Conservation (phyloP, 1,140 invertebrate species). For the Subanguina moxae region DNA sequence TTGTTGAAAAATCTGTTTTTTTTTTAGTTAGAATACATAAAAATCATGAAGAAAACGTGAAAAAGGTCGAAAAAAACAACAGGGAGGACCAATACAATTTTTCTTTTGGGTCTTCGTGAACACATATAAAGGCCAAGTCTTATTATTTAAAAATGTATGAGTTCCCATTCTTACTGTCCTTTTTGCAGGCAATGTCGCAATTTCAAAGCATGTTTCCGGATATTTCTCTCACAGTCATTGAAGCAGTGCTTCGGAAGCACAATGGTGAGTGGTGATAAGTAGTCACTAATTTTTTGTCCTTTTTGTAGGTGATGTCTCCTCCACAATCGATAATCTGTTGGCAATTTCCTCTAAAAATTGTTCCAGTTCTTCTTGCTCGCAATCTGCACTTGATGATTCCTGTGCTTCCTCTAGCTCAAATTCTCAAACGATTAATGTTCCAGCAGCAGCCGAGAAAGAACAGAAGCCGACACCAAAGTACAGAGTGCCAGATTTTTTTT, state of each 20-base stretch:
- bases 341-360: not conserved
- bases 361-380: not conserved
- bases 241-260: constrained; percentile 32
- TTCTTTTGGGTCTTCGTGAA: no score
- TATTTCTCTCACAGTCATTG: constrained; percentile 23
- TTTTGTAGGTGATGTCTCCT: constrained; percentile 19
- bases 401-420: not conserved
- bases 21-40: no score
- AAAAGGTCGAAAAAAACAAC: no score
- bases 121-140: no score
- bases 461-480: not conserved
- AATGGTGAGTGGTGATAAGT: constrained; percentile 8
- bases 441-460: not conserved
- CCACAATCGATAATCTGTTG: constrained; percentile 38
- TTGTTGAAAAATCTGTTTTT: no score
- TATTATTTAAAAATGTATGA: no score
- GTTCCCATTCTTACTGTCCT: no score
- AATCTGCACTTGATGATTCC: not conserved
- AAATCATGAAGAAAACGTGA: no score
- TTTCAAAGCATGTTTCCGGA: constrained; percentile 41
- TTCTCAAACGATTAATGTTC: not conserved
- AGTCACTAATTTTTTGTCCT: no score
- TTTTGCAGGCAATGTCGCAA: constrained; percentile 44
- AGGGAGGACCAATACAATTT: no score
- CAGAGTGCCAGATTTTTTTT: not conserved